Evolutionary conservation across 2,113 vertebrate genomes (phyloP).

Genomic region (Oophaga pumilio): DNA sequence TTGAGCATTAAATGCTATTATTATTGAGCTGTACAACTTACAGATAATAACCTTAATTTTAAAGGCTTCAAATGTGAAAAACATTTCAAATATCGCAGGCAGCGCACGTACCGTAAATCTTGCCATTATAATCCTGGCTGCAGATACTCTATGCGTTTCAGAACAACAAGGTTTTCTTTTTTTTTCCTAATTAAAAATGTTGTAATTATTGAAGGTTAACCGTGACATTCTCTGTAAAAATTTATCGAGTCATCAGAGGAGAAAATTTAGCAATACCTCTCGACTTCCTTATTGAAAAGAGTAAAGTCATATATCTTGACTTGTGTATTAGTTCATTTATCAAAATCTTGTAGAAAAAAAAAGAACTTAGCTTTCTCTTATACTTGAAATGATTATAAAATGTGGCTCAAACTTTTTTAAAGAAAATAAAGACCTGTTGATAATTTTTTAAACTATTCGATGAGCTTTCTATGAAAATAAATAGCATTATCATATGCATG

Average conservation of each 20-base stretch:
- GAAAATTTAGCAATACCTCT: constrained; percentile 22
- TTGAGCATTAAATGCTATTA: constrained; percentile 40
- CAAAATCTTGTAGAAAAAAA: constrained; percentile 21
- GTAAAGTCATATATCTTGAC: constrained; percentile 14
- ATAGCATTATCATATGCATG: too few species aligned
- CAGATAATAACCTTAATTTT: constrained; percentile 49
- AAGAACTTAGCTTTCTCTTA: neutral
- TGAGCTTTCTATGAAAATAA: neutral
- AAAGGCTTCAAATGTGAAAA: constrained; percentile 31
- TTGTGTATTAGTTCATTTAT: constrained; percentile 9
- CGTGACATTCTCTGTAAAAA: constrained; percentile 30
- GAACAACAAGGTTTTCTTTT: constrained; percentile 25
- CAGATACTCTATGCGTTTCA: neutral
- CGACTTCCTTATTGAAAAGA: neutral
- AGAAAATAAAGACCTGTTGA: neutral
- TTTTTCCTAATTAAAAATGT: constrained; percentile 29
- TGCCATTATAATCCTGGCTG: neutral
- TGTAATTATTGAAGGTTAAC: constrained; percentile 48
- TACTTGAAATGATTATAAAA: neutral
- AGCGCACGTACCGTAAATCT: constrained; percentile 2
- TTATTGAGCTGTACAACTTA: constrained; percentile 24
- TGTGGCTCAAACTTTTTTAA: neutral
- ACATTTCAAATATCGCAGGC: neutral
- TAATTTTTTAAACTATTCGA: neutral
- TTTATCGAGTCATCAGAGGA: constrained; percentile 37